These are phyloP conservation scores for Tenthredo livida DNA, from an alignment of 2,888 invertebrate species.

Conservation along the genomic window DNA sequence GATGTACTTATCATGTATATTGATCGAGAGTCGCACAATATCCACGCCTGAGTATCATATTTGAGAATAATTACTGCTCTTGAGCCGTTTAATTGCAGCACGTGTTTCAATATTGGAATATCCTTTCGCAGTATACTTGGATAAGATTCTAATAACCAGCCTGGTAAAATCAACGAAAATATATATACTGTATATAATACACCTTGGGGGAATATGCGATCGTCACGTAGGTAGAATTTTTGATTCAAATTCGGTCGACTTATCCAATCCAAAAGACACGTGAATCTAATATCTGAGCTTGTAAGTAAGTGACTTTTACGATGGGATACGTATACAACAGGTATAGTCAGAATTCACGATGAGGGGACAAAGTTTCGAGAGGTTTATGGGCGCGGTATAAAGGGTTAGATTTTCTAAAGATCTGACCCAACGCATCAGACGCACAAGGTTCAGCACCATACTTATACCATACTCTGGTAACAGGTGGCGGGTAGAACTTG, in stretches of 20 bases:
- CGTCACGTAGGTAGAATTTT: background rate
- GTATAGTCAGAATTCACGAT: conserved; percentile 33
- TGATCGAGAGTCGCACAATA: background rate
- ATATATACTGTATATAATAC: too few relatives aligned
- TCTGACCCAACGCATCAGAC: conserved; percentile 11
- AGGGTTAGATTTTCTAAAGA: conserved; percentile 53
- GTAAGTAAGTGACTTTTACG: conserved; percentile 38
- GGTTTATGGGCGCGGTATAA: conserved; percentile 48
- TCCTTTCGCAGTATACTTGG: too few relatives aligned
- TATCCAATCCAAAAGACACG: background rate
- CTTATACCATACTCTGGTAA: conserved; percentile 35
- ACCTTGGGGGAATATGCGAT: too few relatives aligned
- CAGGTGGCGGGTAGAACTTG: conserved; percentile 50
- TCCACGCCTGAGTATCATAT: background rate
- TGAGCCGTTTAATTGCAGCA: background rate
- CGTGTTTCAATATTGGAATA: background rate
- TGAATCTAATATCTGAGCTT: conserved; percentile 21
- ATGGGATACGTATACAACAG: conserved; percentile 17
- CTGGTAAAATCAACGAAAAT: too few relatives aligned
- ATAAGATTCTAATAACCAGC: too few relatives aligned
- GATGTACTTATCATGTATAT: background rate
- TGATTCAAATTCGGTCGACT: background rate
- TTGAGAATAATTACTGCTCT: background rate
- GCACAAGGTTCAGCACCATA: background rate
- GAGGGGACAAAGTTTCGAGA: conserved; percentile 46